Percentiles rank a stretch among this genome's conserved stretches.
Conservation (phyloP, 2,797 vertebrate species). For the Hyperoplus lanceolatus region DNA sequence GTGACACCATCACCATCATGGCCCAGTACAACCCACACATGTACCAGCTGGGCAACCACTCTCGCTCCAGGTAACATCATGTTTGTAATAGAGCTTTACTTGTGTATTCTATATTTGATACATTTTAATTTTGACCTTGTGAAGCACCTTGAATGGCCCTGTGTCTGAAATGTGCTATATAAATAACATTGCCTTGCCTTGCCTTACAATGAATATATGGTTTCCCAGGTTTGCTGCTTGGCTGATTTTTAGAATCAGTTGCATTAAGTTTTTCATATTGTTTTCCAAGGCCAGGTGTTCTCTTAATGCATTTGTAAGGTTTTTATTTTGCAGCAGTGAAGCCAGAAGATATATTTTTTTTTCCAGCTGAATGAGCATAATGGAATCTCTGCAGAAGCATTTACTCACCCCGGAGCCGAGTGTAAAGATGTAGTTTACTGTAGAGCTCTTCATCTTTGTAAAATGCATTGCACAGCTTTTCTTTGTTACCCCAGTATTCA, state of each 20-base stretch:
- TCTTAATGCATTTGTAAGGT: slow-evolving; percentile 6
- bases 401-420: slow-evolving; percentile 4
- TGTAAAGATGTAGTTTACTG: slow-evolving; percentile 32
- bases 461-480: neutral
- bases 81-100: neutral
- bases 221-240: slow-evolving; percentile 1
- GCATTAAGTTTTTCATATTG: slow-evolving; percentile 12
- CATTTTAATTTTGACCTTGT: too few relatives aligned
- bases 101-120: too few relatives aligned
- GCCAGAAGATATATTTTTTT: slow-evolving; percentile 36
- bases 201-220: too few relatives aligned
- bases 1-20: slow-evolving; percentile 97
- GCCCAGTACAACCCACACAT: slow-evolving; percentile 99
- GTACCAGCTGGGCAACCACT: slow-evolving; percentile 97
- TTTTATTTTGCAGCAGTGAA: neutral
- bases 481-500: neutral
- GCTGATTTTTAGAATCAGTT: neutral
- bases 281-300: slow-evolving; percentile 22
- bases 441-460: slow-evolving; percentile 14
- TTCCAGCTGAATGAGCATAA: slow-evolving; percentile 35
- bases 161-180: too few relatives aligned
- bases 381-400: slow-evolving; percentile 25
- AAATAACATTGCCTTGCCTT: neutral
- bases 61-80: slow-evolving; percentile 91
- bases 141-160: too few relatives aligned